These are phyloP conservation scores for Alviniconcha strummeri DNA, from an alignment of 2,888 invertebrate genomes.

Conservation along the genomic window DNA sequence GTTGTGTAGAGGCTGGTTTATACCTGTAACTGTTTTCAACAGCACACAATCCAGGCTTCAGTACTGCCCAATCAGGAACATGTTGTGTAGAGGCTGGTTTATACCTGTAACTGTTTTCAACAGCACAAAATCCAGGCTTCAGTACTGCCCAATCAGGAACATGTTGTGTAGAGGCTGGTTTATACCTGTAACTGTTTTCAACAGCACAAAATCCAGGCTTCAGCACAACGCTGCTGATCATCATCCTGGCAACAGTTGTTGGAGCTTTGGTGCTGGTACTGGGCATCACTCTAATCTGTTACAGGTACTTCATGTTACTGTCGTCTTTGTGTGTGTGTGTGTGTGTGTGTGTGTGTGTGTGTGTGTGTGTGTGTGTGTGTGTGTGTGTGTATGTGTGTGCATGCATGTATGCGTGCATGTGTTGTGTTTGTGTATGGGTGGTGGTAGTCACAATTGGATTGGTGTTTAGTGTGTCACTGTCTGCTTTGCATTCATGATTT, in stretches of 20 bases:
- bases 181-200: background rate
- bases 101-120: background rate
- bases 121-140: no score
- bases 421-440: no score
- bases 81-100: background rate
- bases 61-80: background rate
- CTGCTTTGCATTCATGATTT: no score
- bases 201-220: conserved; percentile 61
- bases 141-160: no score
- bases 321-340: background rate
- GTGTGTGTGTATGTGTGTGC: no score
- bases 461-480: no score
- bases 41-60: no score
- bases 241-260: conserved; percentile 73
- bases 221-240: conserved; percentile 71
- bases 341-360: no score
- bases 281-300: conserved; percentile 73
- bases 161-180: background rate
- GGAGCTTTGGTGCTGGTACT: conserved; percentile 72
- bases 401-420: no score
- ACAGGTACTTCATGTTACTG: conserved; percentile 63
- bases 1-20: background rate
- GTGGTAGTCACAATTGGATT: no score
- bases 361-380: no score
- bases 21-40: background rate